Base-by-base conservation (phyloP, 92 coral and sea anemone genomes). In the Montipora capitata region DNA sequence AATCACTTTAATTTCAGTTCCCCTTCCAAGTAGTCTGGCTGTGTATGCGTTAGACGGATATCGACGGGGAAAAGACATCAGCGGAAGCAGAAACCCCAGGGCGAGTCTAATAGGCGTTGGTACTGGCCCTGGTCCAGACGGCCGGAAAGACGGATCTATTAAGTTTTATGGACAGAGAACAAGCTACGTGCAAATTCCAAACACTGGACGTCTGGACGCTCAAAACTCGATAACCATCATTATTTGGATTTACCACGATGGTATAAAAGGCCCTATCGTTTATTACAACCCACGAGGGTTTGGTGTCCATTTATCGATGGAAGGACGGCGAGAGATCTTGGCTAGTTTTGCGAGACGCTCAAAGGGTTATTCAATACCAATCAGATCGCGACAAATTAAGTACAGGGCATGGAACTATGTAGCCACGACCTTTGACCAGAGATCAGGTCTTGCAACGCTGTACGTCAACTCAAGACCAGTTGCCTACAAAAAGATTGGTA, bases 161-260 rank as follows among this genome's bases (percentile, higher is more conserved):
- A 86, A 51, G 48, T 92, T 94, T 68, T 79, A 83, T 16, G 97
- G 97, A 0, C 76, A 85, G 63, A 51, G 84, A 39, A 68, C 65
- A 89, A 94, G 97, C 74, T 91, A 88, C 49, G 95, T 94, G 0
- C 82, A 92, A 79, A 91, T 94, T 18, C 95, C 95, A 1, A 92
- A 94, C 91, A 67, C 91, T 7, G 89, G 89, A 62, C 92, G 79
- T 71, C 81, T 94, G 49, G 94, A 90, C 76, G 91, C 93, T 3
- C 69, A 70, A 58, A 72, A 88, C 80, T 94, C 97, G 3, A 89
- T 94, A 68, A 94, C 97, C 11, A 86, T 94, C 18, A 86, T 94
- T 39, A 87, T 92, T 72, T 94, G 97, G 97, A 82, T 94, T 7
- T 86, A 35, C 67, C 95, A 94, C 42, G 77, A 84, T 7, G 96